Conservation (phyloP, 2,888 invertebrate genomes). For the Coecobrya sp. region DNA sequence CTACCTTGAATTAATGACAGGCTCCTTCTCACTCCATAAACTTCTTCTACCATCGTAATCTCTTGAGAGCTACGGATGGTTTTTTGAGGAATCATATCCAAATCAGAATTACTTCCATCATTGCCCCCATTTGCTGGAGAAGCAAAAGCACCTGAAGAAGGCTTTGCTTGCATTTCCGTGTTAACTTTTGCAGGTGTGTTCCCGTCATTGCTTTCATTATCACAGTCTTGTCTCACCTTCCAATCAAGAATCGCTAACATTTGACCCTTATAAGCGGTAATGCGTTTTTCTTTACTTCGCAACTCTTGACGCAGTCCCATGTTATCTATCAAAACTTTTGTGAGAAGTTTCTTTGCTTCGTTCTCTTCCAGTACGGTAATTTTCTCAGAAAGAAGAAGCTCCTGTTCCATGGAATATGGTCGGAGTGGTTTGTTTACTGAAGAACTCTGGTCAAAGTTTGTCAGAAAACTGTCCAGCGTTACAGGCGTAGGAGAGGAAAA, state of each 20-base stretch:
- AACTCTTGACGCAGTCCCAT: conserved; percentile 69
- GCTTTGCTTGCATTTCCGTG: background rate
- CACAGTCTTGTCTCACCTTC: conserved; percentile 31
- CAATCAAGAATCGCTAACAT: conserved; percentile 73
- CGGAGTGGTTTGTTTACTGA: background rate
- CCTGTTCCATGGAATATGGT: conserved; percentile 4
- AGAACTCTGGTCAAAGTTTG: conserved; percentile 23
- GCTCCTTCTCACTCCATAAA: conserved; percentile 59
- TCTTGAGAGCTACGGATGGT: conserved; percentile 19
- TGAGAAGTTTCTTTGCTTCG: conserved; percentile 55
- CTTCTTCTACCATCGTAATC: conserved; percentile 65
- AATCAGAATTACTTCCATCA: background rate
- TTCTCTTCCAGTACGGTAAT: conserved; percentile 29
- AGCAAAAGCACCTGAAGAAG: background rate
- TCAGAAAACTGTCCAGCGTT: conserved; percentile 22
- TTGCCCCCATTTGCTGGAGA: background rate
- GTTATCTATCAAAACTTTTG: conserved; percentile 58
- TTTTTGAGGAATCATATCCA: conserved; percentile 56
- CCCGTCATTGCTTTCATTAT: background rate
- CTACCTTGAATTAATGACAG: conserved; percentile 70
- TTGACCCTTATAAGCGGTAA: conserved; percentile 68
- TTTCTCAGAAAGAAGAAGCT: conserved; percentile 15
- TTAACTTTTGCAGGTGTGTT: background rate
- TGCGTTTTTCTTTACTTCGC: conserved; percentile 43
- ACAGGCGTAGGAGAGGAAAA: background rate